Base-by-base conservation (phyloP, 2,888 invertebrate species). In the Tuta absoluta region DNA sequence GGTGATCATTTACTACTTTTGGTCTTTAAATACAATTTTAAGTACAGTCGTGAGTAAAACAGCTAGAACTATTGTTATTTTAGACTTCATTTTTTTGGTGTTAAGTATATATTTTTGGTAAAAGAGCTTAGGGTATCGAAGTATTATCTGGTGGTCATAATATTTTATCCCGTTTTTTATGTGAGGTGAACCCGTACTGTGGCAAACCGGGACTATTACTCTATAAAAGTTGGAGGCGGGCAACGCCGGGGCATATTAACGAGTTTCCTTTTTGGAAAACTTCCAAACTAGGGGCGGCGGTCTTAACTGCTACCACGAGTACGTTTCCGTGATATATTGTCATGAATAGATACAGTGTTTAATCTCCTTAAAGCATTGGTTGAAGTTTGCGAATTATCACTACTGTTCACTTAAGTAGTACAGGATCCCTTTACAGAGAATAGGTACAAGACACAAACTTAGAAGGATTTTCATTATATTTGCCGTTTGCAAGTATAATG, bases 261-360 rank as follows among this genome's bases (percentile, higher is more conserved):
- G 67, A 72, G 69, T 70, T 73, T 71, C 70, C 71, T 72, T 73
- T 72, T 75, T 77, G 77, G 78, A 74, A 61, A 63, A 67, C 67
- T 70, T 75, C 75, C 76, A 74, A 72, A 68, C 33, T 61, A 72
- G 72, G 70, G 58, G 28, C 51, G 62, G 49, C 28, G 24, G 56
- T 33, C 19, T 51, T 19, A 51, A 56, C 56, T 56, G 56, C 56
- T 53, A 53, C 51, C 23, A 19, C 24, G 28, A 56, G 33, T 56
- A 56, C 51, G 51, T 53, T 49, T 12, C 23, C 11, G 51, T 53
- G 51, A 53, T 53, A 53, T 53, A 53, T 53, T 53, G 51, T 23
- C 23, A 23, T 23, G 51, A 21, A 53, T 14, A 23, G 51, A 23
- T 53, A 45, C 45, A 53, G 51, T 23, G 51, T 53, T 53, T 53